Base-by-base conservation (phyloP, 2,888 invertebrate genomes). In the Xylocampa areola region DNA sequence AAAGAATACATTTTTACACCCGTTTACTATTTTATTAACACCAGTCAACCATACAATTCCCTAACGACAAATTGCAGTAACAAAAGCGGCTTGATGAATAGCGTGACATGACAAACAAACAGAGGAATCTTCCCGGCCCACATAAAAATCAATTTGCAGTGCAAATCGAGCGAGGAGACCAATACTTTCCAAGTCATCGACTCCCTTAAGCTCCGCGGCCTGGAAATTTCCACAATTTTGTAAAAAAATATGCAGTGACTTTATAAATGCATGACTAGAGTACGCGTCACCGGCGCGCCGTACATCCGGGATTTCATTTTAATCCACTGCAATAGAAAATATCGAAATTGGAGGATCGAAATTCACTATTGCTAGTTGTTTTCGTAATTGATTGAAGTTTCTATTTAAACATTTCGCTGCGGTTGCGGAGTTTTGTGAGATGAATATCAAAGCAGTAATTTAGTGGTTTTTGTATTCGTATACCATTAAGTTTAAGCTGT, bases 81-180 rank as follows among this genome's bases (percentile, higher is more conserved):
- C 33, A 51, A 49, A 30, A 51, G 27, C 6, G 7, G 41, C 27
- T 29, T 66, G 60, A 65, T 62, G 41, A 67, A 55, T 50, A 30
- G 36, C 36, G 29, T 13, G 36, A 32, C 30, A 67, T 41, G 60
- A 66, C 53, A 53, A 60, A 65, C 59, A 58, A 59, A 67, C 49
- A 66, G 36, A 45, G 58, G 57, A 70, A 70, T 62, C 75, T 75
- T 73, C 74, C 73, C 69, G 61, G 68, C 76, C 83, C 77, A 82
- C 83, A 90, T 88, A 90, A 91, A 92, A 92, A 92, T 92, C 92
- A 92, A 92, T 92, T 93, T 90, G 76, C 88, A 86, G 87, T 89
- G 90, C 83, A 91, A 93, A 92, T 92, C 91, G 92, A 91, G 90
- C 91, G 91, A 80, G 79, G 79, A 85, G 81, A 85, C 90, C 91